phyloP scores from a whole-genome alignment of 53 echinoderm and acorn worm species.

The Echinarachnius parma region DNA sequence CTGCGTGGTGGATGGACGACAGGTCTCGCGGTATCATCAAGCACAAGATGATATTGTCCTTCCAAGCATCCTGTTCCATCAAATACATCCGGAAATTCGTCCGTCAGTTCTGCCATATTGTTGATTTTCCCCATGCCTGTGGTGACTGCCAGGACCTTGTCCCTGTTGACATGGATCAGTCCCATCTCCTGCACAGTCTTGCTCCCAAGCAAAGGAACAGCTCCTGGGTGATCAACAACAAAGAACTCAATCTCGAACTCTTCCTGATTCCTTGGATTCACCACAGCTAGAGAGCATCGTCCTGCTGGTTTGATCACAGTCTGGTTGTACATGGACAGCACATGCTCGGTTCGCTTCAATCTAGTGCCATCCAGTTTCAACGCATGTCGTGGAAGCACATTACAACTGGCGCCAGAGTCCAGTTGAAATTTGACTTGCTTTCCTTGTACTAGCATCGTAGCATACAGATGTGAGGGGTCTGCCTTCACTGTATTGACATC shows the following conservation, averaged over 20 bases:
- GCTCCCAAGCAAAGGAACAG: conserved; percentile 23
- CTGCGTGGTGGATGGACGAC: conserved; percentile 57
- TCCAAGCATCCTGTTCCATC: conserved; percentile 42
- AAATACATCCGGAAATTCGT: conserved; percentile 55
- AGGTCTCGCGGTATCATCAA: conserved; percentile 39
- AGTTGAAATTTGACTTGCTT: conserved; percentile 51
- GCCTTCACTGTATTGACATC: background rate
- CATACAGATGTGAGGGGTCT: background rate
- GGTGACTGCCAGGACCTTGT: conserved; percentile 41
- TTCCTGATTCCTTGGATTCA: conserved; percentile 24
- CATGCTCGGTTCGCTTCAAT: conserved; percentile 11
- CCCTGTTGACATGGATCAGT: conserved; percentile 32
- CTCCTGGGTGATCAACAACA: background rate
- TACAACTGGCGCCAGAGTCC: conserved; percentile 56
- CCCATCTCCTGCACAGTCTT: conserved; percentile 53
- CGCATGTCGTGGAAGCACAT: conserved; percentile 18
- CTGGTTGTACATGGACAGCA: conserved; percentile 40
- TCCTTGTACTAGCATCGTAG: conserved; percentile 26
- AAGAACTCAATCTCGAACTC: background rate
- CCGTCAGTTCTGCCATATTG: conserved; percentile 29
- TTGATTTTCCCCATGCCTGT: background rate
- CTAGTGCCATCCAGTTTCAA: background rate
- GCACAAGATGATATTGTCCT: conserved; percentile 42
- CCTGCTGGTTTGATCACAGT: conserved; percentile 47
- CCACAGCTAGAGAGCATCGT: conserved; percentile 12